Percentiles rank a stretch among this genome's conserved stretches.
Evolutionary conservation across 2,797 vertebrate species (phyloP).

Genomic region (Rhyacichthys aspro): DNA sequence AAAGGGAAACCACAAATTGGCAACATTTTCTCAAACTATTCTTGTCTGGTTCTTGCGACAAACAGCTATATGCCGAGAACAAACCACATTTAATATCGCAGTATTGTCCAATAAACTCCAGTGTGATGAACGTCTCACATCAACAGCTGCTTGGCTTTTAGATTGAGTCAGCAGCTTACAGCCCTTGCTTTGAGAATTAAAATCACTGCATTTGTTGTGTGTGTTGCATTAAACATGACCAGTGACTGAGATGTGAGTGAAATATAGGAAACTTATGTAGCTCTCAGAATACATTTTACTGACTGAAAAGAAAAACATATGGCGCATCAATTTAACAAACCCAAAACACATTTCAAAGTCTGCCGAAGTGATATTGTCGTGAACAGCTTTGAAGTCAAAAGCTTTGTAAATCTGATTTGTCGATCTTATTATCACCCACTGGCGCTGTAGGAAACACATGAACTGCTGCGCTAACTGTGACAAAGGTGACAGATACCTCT

Average conservation of each 20-base stretch:
- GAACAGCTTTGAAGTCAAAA: not conserved
- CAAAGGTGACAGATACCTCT: slow-evolving; percentile 7
- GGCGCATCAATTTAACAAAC: not conserved
- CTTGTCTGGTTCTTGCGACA: not conserved
- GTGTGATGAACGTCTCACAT: not conserved
- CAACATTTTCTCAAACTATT: no score
- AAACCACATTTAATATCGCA: not conserved
- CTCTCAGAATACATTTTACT: not conserved
- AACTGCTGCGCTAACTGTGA: slow-evolving; percentile 9
- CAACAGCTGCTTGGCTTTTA: slow-evolving; percentile 1
- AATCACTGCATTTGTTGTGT: slow-evolving; percentile 1
- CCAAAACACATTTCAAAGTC: not conserved
- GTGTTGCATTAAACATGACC: slow-evolving; percentile 9
- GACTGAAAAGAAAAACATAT: slow-evolving; percentile 6
- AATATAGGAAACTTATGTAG: not conserved
- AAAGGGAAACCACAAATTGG: no score
- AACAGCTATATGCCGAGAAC: not conserved
- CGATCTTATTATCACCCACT: not conserved
- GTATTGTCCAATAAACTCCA: not conserved
- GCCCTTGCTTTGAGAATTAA: not conserved
- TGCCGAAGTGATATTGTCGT: not conserved
- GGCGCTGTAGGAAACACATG: slow-evolving; percentile 3
- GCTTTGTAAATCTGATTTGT: slow-evolving; percentile 6
- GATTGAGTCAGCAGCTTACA: not conserved
- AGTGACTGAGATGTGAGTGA: not conserved